Evolutionary conservation across 2,888 invertebrate genomes (phyloP), one percentile per base, ranked within the genome.

Genomic region (Hemithea aestivaria): DNA sequence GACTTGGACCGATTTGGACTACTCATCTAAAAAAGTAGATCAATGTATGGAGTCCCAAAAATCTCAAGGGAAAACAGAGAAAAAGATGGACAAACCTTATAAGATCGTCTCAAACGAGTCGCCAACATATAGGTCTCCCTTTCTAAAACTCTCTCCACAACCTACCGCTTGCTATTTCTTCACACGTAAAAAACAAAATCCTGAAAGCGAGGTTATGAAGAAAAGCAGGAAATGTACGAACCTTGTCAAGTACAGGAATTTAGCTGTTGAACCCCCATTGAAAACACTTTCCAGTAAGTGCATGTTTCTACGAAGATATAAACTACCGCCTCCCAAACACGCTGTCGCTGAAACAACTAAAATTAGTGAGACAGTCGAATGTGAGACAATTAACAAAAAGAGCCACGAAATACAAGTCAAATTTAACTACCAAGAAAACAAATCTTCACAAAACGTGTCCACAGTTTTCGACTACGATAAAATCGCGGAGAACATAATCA

Each of bases 171-270:
- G 62, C 36, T 76, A 59, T 42, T 71, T 77, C 38, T 68, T 74
- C 40, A 43, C 60, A 0, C 63, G 51, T 10, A 72, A 57, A 35
- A 68, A 58, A 38, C 34, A 38, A 7, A 30, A 32, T 30, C 1
- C 27, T 11, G 27, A 11, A 3, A 12, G 28, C 25, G 29, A 48
- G 9, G 59, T 62, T 0, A 73, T 84, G 67, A 73, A 52, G 27
- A 68, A 53, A 30, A 83, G 83, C 39, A 76, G 53, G 16, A 85
- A 85, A 38, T 82, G 72, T 1, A 84, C 83, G 0, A 83, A 85
- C 48, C 43, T 85, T 22, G 66, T 77, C 0, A 82, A 76, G 51
- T 84, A 83, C 35, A 73, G 57, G 48, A 85, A 84, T 51, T 10
- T 62, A 1, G 33, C 41, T 1, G 44, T 52, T 0, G 84, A 85